Conservation (phyloP, 2,113 vertebrate species). For the Bubo blakistoni region DNA sequence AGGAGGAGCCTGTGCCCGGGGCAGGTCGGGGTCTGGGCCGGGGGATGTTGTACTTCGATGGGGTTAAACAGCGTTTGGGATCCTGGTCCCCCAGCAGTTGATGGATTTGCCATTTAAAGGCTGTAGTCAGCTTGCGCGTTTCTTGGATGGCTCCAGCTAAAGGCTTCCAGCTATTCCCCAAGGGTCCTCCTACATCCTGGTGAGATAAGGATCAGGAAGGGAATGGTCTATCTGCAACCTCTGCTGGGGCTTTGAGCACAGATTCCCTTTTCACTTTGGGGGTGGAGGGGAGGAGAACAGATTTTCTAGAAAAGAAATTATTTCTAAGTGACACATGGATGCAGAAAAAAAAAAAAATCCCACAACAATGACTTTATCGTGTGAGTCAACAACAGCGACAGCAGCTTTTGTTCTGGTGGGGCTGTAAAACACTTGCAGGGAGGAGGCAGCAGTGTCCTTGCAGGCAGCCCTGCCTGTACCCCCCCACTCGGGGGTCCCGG, state of each 20-base stretch:
- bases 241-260: neutral
- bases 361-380: neutral
- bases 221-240: slow-evolving; percentile 15
- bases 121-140: neutral
- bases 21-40: fast-evolving
- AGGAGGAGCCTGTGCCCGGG: neutral
- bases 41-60: fast-evolving
- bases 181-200: slow-evolving; percentile 62
- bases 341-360: neutral
- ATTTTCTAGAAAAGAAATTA: neutral
- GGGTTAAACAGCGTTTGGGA: neutral
- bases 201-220: slow-evolving; percentile 66
- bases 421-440: neutral
- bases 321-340: neutral
- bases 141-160: slow-evolving; percentile 30
- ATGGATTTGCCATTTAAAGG: slow-evolving; percentile 30
- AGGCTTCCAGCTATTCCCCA: slow-evolving; percentile 28
- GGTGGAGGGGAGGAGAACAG: neutral
- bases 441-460: neutral
- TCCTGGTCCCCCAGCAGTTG: neutral
- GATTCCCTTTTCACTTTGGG: neutral
- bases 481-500: neutral
- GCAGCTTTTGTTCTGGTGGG: neutral
- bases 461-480: neutral
- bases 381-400: neutral